A percentile compares a stretch with the other conserved stretches of the same genome.
Evolutionary conservation across 2,888 invertebrate species (phyloP).

Genomic region (Tuberolachnus salignus): DNA sequence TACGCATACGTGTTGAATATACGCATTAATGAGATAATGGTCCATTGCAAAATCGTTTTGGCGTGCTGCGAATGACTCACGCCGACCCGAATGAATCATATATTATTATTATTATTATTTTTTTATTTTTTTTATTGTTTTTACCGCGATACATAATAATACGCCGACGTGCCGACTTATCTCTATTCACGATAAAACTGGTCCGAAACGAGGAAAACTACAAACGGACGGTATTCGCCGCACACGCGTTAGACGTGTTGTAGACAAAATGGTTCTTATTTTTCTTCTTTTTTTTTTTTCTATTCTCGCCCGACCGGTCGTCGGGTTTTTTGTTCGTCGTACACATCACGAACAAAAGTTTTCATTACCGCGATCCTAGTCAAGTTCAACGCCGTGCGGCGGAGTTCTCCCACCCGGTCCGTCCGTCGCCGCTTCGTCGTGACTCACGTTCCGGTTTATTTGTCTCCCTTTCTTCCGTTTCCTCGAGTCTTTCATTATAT

Average conservation of each 20-base stretch:
- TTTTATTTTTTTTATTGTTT: too few species aligned
- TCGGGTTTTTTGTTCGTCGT: not conserved
- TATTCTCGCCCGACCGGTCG: conserved; percentile 22
- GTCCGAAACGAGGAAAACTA: conserved; percentile 19
- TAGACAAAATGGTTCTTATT: conserved; percentile 17
- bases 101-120: too few species aligned
- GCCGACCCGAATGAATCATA: too few species aligned
- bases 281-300: too few species aligned
- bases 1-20: too few species aligned
- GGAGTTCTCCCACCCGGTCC: too few species aligned
- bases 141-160: too few species aligned
- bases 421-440: too few species aligned
- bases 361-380: conserved; percentile 17
- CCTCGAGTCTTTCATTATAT: not conserved
- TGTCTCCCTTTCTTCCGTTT: conserved; percentile 2
- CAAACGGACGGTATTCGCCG: not conserved
- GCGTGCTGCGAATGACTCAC: conserved; percentile 25
- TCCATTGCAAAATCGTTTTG: not conserved
- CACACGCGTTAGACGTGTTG: not conserved
- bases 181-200: conserved; percentile 1
- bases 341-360: conserved; percentile 36
- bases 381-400: conserved; percentile 51
- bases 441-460: conserved; percentile 51
- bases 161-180: too few species aligned
- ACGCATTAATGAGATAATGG: too few species aligned